Base-by-base conservation (phyloP, 2,113 vertebrate species). In the Anas platyrhynchos region DNA sequence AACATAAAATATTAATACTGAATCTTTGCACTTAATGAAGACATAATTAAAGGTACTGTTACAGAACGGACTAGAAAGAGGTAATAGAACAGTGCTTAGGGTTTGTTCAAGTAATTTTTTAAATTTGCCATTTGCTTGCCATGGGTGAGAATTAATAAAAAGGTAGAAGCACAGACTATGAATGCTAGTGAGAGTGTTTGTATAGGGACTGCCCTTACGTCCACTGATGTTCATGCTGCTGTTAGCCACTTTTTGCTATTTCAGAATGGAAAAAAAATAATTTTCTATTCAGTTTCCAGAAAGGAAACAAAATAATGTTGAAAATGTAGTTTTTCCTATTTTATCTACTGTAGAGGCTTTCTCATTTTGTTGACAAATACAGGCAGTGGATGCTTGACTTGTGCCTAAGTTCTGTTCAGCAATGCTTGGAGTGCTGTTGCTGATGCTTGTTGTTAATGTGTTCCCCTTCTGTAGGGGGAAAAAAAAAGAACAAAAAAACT, bases 81-180 rank as follows among this genome's bases (percentile, higher is more conserved):
- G 83, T 91, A 91, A 88, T 23, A 84, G 66, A 84, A 31, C 59
- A 74, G 31, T 81, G 41, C 27, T 61, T n/a, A 56, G 36, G 36
- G 62, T 92, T 90, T 88, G 83, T 62, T 95, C 32, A 38, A 44
- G 16, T 71, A 38, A 74, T 72, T 55, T 27, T 76, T 76, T 15
- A 76, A 89, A 71, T 38, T 93, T 56, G 41, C 12, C 80, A 34
- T 96, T 94, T 90, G 32, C 31, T 81, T 92, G 63, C 50, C 41
- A 16, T 74, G 72, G 23, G 13, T 92, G 52, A 78, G 52, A 83
- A 78, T 86, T 93, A 56, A 56, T 34, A 55, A 83, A 61, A 82
- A 85, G 56, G 25, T 68, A 29, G 59, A 66, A 86, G 38, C 55
- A 80, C 59, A 86, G n/a, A 43, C 7, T 34, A n/a, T 48, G n/a